Base-by-base conservation (phyloP, 2,113 vertebrate genomes). In the Dicaeum eximium region DNA sequence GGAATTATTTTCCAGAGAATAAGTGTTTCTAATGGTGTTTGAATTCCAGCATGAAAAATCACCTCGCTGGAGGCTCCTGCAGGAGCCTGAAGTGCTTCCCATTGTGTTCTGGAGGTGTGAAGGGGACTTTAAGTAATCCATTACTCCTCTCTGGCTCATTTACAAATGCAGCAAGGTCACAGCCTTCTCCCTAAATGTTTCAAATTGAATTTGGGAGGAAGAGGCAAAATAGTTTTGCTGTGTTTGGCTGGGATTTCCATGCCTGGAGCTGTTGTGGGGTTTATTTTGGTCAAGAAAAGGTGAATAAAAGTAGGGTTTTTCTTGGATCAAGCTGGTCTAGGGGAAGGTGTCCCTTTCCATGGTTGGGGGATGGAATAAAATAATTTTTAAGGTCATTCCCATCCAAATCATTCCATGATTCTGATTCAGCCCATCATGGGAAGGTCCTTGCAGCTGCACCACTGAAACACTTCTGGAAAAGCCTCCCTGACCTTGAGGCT, bases 21-120 rank as follows among this genome's bases (percentile, higher is more conserved):
- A 58, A 93, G 57, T 84, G 69, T 91, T 93, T 87, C 77, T 93
- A 84, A 86, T 87, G 70, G 89, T 3, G 3, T 92, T 93, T 87
- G 91, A 74, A 81, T 95, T 87, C 83, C 86, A 78, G 88, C 83
- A 11, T 84, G 91, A 90, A 64, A 88, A 91, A 92, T 91, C 83
- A 27, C 92, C 91, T 61, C 33, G 67, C 95, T 88, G 90, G 74
- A 95, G 85, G 90, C 90, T 88, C 72, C 70, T 69, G 69, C 44
- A 47, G 47, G 51, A 81, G 56, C 89, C 80, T 72, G 57, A 53
- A 87, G 70, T 79, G 25, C 57, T 92, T 79, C 20, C 67, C 78
- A 1, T 48, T 86, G 81, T 60, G 77, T 56, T 65, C 53, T 64
- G 70, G 71, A 57, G 93, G 86, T 91, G 91, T 71, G 92, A 86